Conservation (phyloP, 2,888 invertebrate genomes). For the Cancer borealis region DNA sequence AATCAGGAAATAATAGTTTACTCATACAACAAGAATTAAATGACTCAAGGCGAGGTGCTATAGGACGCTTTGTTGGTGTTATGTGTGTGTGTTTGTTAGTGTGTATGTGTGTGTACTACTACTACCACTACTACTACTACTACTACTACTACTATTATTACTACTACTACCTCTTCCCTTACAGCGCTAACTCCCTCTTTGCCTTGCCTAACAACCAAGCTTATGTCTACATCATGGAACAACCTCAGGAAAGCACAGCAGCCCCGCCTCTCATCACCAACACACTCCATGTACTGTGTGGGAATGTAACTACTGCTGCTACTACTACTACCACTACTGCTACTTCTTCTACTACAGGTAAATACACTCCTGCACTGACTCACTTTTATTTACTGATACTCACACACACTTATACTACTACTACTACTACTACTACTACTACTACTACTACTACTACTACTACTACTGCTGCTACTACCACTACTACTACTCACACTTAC, state of each 20-base stretch:
- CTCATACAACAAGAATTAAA: no score
- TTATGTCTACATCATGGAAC: slow-evolving; percentile 75
- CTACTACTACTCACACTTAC: not conserved
- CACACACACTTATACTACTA: no score
- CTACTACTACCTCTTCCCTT: not conserved
- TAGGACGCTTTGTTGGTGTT: no score
- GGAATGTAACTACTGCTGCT: not conserved
- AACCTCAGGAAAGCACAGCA: slow-evolving; percentile 55
- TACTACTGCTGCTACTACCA: no score
- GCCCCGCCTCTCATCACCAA: slow-evolving; percentile 60
- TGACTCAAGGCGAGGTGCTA: no score
- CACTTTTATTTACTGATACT: not conserved
- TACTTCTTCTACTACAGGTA: not conserved
- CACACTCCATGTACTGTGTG: slow-evolving; percentile 67
- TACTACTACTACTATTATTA: no score
- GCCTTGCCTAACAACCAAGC: slow-evolving; percentile 77
- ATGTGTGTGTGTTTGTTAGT: not conserved
- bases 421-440: no score
- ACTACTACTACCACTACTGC: not conserved
- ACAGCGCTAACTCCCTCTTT: slow-evolving; percentile 77
- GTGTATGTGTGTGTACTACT: no score
- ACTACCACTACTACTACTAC: no score
- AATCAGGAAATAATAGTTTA: no score
- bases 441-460: no score
- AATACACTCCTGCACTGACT: not conserved